These are phyloP conservation scores for Suillia variegata DNA, from an alignment of 2,888 invertebrate species.

Conservation along the genomic window DNA sequence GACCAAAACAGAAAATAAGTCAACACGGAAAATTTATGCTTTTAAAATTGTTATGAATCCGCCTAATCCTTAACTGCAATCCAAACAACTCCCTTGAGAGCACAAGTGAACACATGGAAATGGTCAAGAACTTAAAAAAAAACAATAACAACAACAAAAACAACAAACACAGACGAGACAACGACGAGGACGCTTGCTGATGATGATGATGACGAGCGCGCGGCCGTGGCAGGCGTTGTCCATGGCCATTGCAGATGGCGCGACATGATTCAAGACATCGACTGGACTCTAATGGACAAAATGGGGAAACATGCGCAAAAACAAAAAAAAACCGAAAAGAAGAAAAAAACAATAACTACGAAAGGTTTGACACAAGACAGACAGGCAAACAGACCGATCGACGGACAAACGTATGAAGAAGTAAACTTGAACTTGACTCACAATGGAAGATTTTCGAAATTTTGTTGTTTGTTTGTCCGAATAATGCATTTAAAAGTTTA, in stretches of 20 bases:
- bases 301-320: background rate
- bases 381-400: slow-evolving; percentile 9
- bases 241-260: background rate
- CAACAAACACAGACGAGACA: background rate
- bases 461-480: no score
- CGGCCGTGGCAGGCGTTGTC: background rate
- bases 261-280: background rate
- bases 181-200: no score
- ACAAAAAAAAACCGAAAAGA: background rate
- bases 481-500: no score
- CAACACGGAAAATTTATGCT: background rate
- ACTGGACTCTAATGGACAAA: background rate
- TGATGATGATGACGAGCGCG: no score
- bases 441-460: no score
- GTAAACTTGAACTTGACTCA: no score
- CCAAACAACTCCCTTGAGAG: background rate
- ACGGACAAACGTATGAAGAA: background rate
- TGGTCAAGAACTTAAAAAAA: background rate
- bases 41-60: background rate
- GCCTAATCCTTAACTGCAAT: background rate
- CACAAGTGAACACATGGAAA: background rate
- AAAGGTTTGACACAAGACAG: slow-evolving; percentile 10
- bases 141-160: background rate
- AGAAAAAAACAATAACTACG: slow-evolving; percentile 24
- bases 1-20: no score